phyloP scores from a whole-genome alignment of 2,113 vertebrate species.

The Nematolebias whitei region DNA sequence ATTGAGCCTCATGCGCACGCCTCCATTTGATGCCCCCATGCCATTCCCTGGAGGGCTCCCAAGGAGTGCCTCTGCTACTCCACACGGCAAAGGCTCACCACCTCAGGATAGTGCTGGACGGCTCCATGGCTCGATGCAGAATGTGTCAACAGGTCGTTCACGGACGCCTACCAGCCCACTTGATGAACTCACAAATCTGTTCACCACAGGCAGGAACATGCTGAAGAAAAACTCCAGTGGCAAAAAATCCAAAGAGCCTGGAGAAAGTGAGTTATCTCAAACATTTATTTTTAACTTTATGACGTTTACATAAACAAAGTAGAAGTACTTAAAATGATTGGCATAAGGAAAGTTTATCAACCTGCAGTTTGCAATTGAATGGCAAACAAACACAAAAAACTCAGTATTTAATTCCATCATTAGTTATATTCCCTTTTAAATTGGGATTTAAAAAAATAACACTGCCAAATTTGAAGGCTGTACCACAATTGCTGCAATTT shows the following conservation, averaged over 20 bases:
- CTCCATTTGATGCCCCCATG: conserved; percentile 87
- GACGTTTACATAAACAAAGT: too few relatives aligned
- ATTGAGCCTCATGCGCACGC: conserved; percentile 94
- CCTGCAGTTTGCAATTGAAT: not conserved
- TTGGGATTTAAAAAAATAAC: conserved; percentile 11
- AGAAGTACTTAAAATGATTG: too few relatives aligned
- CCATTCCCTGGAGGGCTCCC: conserved; percentile 88
- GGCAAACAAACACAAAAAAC: conserved; percentile 1
- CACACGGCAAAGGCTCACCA: conserved; percentile 87
- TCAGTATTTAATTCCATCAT: not conserved
- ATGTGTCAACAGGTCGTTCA: conserved; percentile 86
- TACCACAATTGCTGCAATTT: conserved; percentile 6
- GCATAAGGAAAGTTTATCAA: too few relatives aligned
- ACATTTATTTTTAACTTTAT: not conserved
- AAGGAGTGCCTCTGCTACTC: conserved; percentile 90
- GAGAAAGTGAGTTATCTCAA: conserved; percentile 87
- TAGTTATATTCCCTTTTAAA: not conserved
- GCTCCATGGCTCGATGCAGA: conserved; percentile 86
- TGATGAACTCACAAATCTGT: conserved; percentile 97
- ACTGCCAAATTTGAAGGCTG: conserved; percentile 17
- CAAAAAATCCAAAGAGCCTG: conserved; percentile 91
- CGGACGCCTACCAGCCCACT: conserved; percentile 95
- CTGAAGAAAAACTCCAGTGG: conserved; percentile 93
- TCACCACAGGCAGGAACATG: conserved; percentile 95
- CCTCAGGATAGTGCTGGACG: conserved; percentile 86